Evolutionary conservation across 1,140 invertebrate genomes (phyloP).

Genomic region (Goniozus legneri): DNA sequence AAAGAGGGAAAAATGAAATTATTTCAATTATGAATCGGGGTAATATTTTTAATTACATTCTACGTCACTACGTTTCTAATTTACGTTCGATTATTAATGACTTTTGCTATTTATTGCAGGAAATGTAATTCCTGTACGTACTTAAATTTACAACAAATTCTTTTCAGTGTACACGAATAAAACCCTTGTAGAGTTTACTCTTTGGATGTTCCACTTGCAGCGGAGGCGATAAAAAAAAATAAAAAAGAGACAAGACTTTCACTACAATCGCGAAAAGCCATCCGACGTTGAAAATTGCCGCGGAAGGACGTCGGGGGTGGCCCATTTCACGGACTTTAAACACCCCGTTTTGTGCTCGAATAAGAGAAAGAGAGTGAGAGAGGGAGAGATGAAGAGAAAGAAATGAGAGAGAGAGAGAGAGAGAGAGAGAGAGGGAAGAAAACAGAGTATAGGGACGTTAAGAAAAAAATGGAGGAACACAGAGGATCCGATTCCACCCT

Average conservation of each 20-base stretch:
- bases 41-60: not conserved
- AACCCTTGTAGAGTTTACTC: no score
- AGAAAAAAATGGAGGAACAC: no score
- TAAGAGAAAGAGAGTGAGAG: not conserved
- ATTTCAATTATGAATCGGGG: not conserved
- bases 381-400: not conserved
- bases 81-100: no score
- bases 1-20: not conserved
- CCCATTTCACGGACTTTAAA: conserved; percentile 25
- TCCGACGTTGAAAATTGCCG: not conserved
- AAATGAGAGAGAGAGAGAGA: not conserved
- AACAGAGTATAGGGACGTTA: conserved; percentile 3
- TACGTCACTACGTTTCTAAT: not conserved
- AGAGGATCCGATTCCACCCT: conserved; percentile 11
- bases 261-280: no score
- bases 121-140: no score
- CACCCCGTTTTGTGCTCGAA: conserved; percentile 12
- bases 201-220: no score
- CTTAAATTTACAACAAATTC: no score
- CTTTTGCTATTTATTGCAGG: no score
- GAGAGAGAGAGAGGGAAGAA: not conserved
- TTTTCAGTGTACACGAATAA: no score
- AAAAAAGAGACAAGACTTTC: no score
- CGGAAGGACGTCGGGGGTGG: not conserved
- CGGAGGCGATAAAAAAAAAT: no score